phyloP scores from a whole-genome alignment of 2,797 vertebrate genomes.

The Pitangus sulphuratus region DNA sequence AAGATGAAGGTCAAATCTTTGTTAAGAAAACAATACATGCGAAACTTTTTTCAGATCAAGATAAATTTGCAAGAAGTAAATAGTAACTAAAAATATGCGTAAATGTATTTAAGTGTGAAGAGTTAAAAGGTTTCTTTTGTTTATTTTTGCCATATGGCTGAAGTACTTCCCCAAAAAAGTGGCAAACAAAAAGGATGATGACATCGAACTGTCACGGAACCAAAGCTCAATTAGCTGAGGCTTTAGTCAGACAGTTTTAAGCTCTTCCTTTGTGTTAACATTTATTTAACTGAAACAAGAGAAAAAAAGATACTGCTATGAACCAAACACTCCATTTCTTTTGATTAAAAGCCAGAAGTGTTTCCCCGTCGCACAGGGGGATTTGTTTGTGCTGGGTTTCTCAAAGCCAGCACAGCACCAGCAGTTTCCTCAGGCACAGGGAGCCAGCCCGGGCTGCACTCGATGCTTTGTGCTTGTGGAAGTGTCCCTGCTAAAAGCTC shows the following conservation, averaged over 20 bases:
- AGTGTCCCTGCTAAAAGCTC: background rate
- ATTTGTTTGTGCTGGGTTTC: background rate
- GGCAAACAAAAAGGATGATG: background rate
- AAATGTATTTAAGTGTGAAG: background rate
- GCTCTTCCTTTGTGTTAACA: background rate
- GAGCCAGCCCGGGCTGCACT: background rate
- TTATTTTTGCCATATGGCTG: background rate
- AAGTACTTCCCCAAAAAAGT: background rate
- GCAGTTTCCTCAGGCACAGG: background rate
- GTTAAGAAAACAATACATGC: background rate
- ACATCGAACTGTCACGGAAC: background rate
- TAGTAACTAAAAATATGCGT: slow-evolving; percentile 21
- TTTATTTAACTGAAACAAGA: slow-evolving; percentile 6
- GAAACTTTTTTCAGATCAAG: background rate
- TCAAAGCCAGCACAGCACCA: background rate
- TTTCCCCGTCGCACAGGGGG: background rate
- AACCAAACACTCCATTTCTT: background rate
- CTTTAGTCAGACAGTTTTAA: background rate
- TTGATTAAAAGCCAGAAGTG: background rate
- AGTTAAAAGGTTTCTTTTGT: background rate
- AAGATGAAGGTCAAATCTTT: slow-evolving; percentile 34
- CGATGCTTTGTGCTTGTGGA: background rate
- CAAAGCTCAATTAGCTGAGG: background rate
- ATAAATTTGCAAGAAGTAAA: slow-evolving; percentile 20
- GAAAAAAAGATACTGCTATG: background rate